Evolutionary conservation across 2,113 vertebrate species (phyloP).

Genomic region (Crotophaga sulcirostris): DNA sequence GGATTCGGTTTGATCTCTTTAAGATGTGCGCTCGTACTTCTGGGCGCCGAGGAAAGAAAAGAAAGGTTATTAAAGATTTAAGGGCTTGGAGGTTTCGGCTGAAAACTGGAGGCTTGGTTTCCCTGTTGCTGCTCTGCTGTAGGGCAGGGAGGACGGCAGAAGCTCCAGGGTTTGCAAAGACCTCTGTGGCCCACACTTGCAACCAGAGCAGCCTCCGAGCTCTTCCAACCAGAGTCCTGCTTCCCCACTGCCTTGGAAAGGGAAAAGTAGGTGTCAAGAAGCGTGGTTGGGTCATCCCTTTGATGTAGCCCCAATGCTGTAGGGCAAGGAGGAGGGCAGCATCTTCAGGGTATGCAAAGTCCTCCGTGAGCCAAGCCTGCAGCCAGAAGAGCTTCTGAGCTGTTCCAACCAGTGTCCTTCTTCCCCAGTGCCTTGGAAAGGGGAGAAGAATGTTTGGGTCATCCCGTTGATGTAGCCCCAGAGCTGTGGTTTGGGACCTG

Average conservation of each 20-base stretch:
- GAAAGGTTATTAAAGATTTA: conserved; percentile 68
- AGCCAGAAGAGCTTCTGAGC: neutral
- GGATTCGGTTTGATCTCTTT: conserved; percentile 71
- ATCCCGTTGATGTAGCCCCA: neutral
- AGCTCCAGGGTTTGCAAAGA: neutral
- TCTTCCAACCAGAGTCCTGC: neutral
- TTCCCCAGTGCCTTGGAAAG: neutral
- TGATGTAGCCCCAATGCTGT: accelerated
- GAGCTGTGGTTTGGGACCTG: accelerated
- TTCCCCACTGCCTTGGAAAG: neutral
- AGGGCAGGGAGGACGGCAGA: neutral
- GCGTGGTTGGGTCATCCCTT: neutral
- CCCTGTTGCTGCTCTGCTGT: neutral
- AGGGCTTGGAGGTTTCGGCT: neutral
- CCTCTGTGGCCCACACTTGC: neutral
- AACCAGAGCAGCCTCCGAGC: neutral
- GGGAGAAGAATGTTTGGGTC: neutral
- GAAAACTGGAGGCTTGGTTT: neutral
- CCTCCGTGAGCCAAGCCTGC: neutral
- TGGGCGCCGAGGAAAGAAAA: neutral
- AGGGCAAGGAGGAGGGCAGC: neutral
- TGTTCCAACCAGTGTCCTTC: neutral
- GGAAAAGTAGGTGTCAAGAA: neutral
- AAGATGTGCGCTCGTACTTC: neutral
- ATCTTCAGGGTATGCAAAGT: neutral